Percentiles rank a stretch among this genome's conserved stretches.
Evolutionary conservation across 2,113 vertebrate species (phyloP).

Genomic region (Scartelaos histophorus): DNA sequence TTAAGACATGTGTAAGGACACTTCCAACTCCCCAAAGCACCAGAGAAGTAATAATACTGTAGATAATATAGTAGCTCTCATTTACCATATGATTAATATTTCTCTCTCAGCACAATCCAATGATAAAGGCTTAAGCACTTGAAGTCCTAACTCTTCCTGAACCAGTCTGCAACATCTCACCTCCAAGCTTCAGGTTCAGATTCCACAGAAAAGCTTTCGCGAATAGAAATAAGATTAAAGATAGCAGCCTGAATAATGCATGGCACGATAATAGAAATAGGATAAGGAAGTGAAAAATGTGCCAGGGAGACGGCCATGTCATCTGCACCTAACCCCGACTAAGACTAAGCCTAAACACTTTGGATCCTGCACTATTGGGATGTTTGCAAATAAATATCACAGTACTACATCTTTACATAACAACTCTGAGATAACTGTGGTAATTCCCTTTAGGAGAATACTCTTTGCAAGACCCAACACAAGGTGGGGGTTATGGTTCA

Average conservation of each 20-base stretch:
- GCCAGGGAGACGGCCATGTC: slow-evolving; percentile 12
- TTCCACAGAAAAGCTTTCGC: slow-evolving; percentile 6
- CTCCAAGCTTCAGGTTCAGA: neutral
- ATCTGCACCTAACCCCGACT: slow-evolving; percentile 13
- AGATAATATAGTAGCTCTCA: neutral
- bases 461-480: neutral
- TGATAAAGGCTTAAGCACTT: slow-evolving; percentile 2
- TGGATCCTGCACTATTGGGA: neutral
- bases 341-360: neutral
- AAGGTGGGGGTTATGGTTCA: neutral
- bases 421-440: slow-evolving; percentile 7
- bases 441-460: neutral
- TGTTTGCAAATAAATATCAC: slow-evolving; percentile 6
- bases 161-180: slow-evolving; percentile 1
- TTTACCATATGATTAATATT: neutral
- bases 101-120: neutral
- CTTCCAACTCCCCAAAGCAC: neutral
- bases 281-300: slow-evolving; percentile 41
- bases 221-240: slow-evolving; percentile 19
- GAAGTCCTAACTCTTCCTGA: slow-evolving; percentile 1
- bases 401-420: slow-evolving; percentile 19
- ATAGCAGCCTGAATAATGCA: slow-evolving; percentile 42
- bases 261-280: slow-evolving; percentile 38
- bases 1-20: neutral
- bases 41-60: neutral